These are phyloP conservation scores for Cettia cetti DNA, from an alignment of 2,113 vertebrate species.

Conservation along the genomic window DNA sequence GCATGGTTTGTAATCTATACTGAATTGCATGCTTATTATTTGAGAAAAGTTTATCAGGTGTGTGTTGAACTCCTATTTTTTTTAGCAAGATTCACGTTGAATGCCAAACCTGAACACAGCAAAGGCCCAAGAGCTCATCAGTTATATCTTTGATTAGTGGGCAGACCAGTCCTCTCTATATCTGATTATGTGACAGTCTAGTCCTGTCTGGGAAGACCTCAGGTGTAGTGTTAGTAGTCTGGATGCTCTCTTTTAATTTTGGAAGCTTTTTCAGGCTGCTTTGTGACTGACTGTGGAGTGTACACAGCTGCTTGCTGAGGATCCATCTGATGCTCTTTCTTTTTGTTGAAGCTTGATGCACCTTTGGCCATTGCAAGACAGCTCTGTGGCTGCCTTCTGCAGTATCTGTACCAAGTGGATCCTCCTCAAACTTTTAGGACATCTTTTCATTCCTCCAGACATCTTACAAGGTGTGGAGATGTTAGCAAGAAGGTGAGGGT, in stretches of 20 bases:
- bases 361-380: slow-evolving; percentile 32
- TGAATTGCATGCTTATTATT: neutral
- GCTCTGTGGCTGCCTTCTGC: slow-evolving; percentile 51
- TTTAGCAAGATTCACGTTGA: neutral
- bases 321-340: neutral
- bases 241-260: neutral
- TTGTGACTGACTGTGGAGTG: neutral
- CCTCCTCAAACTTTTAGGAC: slow-evolving; percentile 5
- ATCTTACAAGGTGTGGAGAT: slow-evolving; percentile 32
- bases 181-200: neutral
- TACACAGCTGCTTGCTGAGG: slow-evolving; percentile 9
- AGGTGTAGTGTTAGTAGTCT: neutral
- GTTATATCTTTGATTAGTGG: neutral
- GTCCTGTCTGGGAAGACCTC: neutral
- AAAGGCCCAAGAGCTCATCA: neutral
- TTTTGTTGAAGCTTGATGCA: slow-evolving; percentile 22
- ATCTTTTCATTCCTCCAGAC: slow-evolving; percentile 26
- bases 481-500: slow-evolving; percentile 12
- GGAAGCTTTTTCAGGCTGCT: neutral
- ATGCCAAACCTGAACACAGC: neutral
- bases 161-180: neutral
- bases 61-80: neutral
- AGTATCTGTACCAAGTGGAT: slow-evolving; percentile 1
- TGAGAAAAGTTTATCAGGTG: neutral
- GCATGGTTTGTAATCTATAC: neutral